Conservation (phyloP, 1,140 invertebrate genomes). For the Ceratina japonica region DNA sequence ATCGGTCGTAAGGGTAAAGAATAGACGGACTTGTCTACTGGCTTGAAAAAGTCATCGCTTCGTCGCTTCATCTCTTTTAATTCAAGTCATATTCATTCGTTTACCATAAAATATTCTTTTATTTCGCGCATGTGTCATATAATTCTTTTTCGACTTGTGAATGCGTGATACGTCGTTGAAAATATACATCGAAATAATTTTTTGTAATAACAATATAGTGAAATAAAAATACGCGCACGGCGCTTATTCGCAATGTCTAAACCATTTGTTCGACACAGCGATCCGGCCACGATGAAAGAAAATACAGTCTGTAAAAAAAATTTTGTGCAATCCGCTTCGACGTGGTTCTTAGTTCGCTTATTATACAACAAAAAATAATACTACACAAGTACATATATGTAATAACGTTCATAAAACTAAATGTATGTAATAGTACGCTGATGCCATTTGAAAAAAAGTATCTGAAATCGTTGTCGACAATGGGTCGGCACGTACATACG, state of each 20-base stretch:
- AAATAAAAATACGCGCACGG: not conserved
- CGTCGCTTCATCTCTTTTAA: slow-evolving; percentile 1
- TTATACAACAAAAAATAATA: not conserved
- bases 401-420: not conserved
- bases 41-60: slow-evolving; percentile 14
- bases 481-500: no score
- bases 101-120: slow-evolving; percentile 39
- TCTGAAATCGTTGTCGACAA: not conserved
- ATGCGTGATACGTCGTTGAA: not conserved
- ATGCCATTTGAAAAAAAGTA: not conserved
- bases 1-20: no score
- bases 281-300: not conserved
- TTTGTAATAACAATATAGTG: slow-evolving; percentile 1
- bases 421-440: not conserved
- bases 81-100: slow-evolving; percentile 13
- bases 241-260: not conserved
- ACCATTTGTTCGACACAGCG: not conserved
- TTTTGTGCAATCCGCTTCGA: not conserved
- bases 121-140: not conserved
- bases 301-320: not conserved
- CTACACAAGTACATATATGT: not conserved
- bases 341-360: not conserved
- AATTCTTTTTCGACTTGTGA: not conserved
- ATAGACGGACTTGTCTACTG: not conserved
- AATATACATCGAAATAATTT: not conserved